Evolutionary conservation across 1,140 invertebrate species (phyloP), one percentile per base, ranked within the genome.

Genomic region (Halesus radiatus): DNA sequence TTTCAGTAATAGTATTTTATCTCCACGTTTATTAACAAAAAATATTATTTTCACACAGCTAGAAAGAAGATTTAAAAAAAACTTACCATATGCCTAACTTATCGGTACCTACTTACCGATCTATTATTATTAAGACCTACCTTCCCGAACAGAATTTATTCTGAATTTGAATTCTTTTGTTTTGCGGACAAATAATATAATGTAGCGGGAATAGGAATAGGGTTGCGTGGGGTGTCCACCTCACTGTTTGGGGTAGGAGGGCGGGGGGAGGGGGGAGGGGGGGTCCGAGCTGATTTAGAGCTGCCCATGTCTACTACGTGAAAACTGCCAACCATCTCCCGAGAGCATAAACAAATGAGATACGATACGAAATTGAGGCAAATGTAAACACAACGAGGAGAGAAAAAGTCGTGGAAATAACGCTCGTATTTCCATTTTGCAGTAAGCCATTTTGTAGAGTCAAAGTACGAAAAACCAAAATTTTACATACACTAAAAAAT

Each of bases 301-400:
- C 79, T 83, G 79, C 81, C 81, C 81, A 83, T 79, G 81, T 83
- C 81, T 83, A 83, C 81, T 83, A 83, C 81, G 81, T 83, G 81
- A 83, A 83, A 83, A 83, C 81, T 83, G 81, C 81, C 81, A 83
- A 83, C 81, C 79, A 70, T 80, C 81, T 83, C 81, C 81, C 81
- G 79, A 83, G 81, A 83, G 81, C 79, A 83, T 80, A 80, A 80
- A 80, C 81, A 83, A 83, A 83, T 83, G 81, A 83, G 81, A 83
- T 83, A 83, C 81, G 81, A 83, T 83, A 80, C 81, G 81, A 83
- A 83, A 83, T 83, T 83, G 81, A 83, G 81, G 79, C 81, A 80
- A 83, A 83, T 83, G 79, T 83, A 83, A 83, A 83, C 80, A 83
- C 81, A 78, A 58, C 75, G 76, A 45, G 66, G 56, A 79, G 80